phyloP scores from a whole-genome alignment of 2,888 invertebrate species.

The Pegoplata infirma region DNA sequence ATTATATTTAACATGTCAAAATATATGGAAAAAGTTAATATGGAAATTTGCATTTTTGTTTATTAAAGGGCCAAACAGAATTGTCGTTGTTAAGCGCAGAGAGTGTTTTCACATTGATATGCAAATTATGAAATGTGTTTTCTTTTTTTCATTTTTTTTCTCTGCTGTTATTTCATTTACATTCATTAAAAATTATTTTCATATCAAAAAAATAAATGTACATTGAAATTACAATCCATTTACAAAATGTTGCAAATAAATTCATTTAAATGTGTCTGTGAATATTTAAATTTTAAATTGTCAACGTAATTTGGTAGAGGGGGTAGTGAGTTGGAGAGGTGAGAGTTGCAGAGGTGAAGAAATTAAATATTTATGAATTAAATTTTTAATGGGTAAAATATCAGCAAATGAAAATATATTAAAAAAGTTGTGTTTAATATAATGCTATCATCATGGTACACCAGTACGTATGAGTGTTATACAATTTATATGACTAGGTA shows the following conservation, averaged over 20 bases:
- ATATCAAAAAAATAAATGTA: slow-evolving; percentile 48
- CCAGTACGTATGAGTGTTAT: background rate
- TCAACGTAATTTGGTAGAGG: no score
- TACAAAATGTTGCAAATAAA: slow-evolving; percentile 36
- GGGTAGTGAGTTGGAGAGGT: no score
- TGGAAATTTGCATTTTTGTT: slow-evolving; percentile 50
- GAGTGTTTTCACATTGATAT: slow-evolving; percentile 55
- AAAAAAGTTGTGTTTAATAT: background rate
- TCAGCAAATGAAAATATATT: background rate
- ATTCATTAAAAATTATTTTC: slow-evolving; percentile 56
- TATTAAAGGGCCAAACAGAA: slow-evolving; percentile 31
- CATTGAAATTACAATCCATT: slow-evolving; percentile 37
- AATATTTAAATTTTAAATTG: slow-evolving; percentile 31
- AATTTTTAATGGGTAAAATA: background rate
- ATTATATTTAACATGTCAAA: slow-evolving; percentile 34
- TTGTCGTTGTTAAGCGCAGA: background rate
- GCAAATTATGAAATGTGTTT: slow-evolving; percentile 54
- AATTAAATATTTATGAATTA: background rate
- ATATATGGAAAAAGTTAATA: slow-evolving; percentile 31
- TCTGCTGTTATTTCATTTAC: slow-evolving; percentile 35
- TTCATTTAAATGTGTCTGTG: slow-evolving; percentile 49
- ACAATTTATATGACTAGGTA: background rate
- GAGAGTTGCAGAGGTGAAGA: background rate
- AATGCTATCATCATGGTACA: no score
- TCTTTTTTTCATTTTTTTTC: background rate